A percentile compares a stretch with the other conserved stretches of the same genome.
These are phyloP conservation scores for Sebastes variabilis DNA, from an alignment of 2,797 vertebrate genomes.

Conservation along the genomic window DNA sequence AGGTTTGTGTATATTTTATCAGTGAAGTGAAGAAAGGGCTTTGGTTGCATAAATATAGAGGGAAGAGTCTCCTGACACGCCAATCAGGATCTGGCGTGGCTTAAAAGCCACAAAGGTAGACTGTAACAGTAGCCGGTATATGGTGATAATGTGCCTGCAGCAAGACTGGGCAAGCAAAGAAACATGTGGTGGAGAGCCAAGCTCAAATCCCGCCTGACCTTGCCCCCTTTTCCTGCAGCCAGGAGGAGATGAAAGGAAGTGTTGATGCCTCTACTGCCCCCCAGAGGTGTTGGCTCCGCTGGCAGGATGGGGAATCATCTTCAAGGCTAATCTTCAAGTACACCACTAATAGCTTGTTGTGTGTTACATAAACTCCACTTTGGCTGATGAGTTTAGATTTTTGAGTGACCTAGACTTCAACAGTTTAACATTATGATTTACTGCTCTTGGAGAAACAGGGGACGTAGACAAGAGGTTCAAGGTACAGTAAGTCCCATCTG, in stretches of 20 bases:
- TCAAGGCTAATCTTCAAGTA: conserved; percentile 62
- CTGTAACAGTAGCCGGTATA: conserved; percentile 74
- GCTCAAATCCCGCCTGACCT: conserved; percentile 80
- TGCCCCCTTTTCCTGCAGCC: conserved; percentile 67
- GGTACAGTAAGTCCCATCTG: conserved; percentile 35
- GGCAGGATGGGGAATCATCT: conserved; percentile 53
- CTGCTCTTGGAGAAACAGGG: conserved; percentile 27
- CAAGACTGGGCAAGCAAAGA: conserved; percentile 70
- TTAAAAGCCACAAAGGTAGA: conserved; percentile 57
- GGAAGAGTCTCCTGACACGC: conserved; percentile 42
- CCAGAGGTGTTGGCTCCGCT: conserved; percentile 65
- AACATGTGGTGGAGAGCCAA: conserved; percentile 76
- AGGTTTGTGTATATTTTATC: conserved; percentile 50
- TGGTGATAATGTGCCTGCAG: conserved; percentile 76
- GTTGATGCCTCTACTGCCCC: conserved; percentile 74
- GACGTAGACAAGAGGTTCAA: conserved; percentile 26
- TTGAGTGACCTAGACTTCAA: conserved; percentile 25
- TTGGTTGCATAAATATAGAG: conserved; percentile 42
- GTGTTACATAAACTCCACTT: conserved; percentile 44
- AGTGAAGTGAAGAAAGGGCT: conserved; percentile 37
- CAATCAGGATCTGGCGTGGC: conserved; percentile 54
- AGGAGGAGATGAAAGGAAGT: conserved; percentile 68
- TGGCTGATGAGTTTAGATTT: conserved; percentile 19
- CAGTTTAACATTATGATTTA: conserved; percentile 30
- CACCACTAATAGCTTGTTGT: conserved; percentile 42